Evolutionary conservation across 2,888 invertebrate genomes (phyloP), one percentile per base, ranked within the genome.

Genomic region (Bembecia ichneumoniformis): DNA sequence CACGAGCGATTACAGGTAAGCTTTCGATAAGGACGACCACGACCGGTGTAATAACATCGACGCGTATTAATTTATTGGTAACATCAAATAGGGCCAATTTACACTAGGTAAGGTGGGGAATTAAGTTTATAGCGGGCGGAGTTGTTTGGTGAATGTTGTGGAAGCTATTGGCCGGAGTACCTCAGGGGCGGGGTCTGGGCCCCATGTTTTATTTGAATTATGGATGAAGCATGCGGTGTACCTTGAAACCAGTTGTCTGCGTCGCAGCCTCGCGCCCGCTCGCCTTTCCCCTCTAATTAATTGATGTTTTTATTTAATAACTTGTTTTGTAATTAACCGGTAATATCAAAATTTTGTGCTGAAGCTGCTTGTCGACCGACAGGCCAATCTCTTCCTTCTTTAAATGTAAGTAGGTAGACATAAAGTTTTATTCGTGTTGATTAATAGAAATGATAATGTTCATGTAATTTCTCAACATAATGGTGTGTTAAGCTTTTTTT

Each of bases 181-280:
- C 71, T 62, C 82, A 79, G 82, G 86, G 87, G 87, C 86, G 86
- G 79, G 66, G 84, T 77, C 68, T 77, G 79, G 83, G 74, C 66
- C 82, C 83, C 84, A 84, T 83, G 82, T 84, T 84, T 72, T 82
- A 81, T 84, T 86, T 84, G 84, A 84, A 84, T 86, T 83, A 87
- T 86, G 84, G 84, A 86, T 84, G 83, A 83, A 72, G 71, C 74
- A 74, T 64, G 74, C 74, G 71, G 71, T 70, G 73, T 69, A 68
- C 74, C 75, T 63, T 63, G 60, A 80, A 84, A 86, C 86, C 86
- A 84, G 86, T 86, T 83, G 82, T 69, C 78, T 73, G 73, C 69
- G 77, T 70, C 70, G 68, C 81, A 78, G 77, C 79, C 74, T 77
- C 79, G 77, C 75, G 76, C 78, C 77, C 78, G 79, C 82, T 79